Base-by-base conservation (phyloP, 2,113 vertebrate species). In the Lepisosteus osseus region DNA sequence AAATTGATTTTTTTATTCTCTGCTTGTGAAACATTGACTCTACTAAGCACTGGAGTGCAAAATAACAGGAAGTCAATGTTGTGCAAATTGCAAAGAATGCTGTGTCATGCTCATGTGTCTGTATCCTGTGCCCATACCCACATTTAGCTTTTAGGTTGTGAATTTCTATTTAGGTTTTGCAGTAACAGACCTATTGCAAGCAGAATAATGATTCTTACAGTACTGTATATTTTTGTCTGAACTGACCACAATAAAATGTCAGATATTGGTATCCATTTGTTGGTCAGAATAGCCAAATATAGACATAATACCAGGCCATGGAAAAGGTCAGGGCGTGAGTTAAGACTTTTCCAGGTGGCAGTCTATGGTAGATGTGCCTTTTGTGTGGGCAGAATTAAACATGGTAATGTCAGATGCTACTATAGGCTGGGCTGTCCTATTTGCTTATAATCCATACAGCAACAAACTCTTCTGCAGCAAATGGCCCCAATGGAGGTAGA, bases 31-130 rank as follows among this genome's bases (percentile, higher is more conserved):
- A 71, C 61, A 64, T 71, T 71, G 61, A 54, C 44, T 41, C 56
- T 6, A 51, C 17, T 13, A 41, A 71, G 70, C 62, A 8, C 43
- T 40, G 8, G 7, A 54, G 47, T 13, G 45, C 9, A 54, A n/a
- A 45, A 7, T n/a, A 68, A 63, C 41, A 44, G 56, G 84, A 86
- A 91, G 87, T 88, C 85, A 88, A 87, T 88, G 85, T 87, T 79
- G 70, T 78, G 12, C 85, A 87, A 90, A 83, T 79, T 70, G 79
- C 72, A 78, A 82, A 81, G 82, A 85, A 84, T 80, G 85, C 86
- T 86, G 67, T 15, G 45, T 81, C 43, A 43, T 79, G 78, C 85
- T 85, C 88, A 89, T 88, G 86, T 89, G 45, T 89, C 84, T 45
- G 29, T 29, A 29, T 29, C 29, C 29, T 29, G 29, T 29, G 29